Base-by-base conservation (phyloP, 2,797 vertebrate species). In the Gymnothorax reevesii region DNA sequence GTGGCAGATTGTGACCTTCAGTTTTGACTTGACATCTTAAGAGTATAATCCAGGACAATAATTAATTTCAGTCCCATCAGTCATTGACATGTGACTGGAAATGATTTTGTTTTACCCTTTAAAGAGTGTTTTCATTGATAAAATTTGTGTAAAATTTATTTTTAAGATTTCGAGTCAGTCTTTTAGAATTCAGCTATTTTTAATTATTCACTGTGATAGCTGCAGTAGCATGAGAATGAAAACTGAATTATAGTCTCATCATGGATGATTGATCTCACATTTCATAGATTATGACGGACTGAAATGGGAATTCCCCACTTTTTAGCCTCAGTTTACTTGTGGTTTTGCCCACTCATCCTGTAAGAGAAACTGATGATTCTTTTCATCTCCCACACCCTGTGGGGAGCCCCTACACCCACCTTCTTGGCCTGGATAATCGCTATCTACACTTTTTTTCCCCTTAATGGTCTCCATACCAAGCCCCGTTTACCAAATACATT, bases 401-500 rank as follows among this genome's bases (percentile, higher is more conserved):
- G 86, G 69, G 57, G 83, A 84, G 49, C 82, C 79, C 80, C 80
- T 80, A 42, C 42, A 9, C 75, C 49, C 75, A 52, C 5, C 75
- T 79, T 54, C 12, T 52, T 54, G 52, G 42, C n/a, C 75, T 79
- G 75, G 7, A 49, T 54, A 66, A 17, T 33, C 71, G 27, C 62
- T 64, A 57, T 88, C 55, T 89, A 89, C 77, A 2, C 83, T 57
- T 17, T 54, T 42, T 54, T 73, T 59, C 62, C 2, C 6, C 52
- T 87, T 9, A 71, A 57, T 15, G 42, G n/a, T n/a, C 22, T 55
- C 66, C 17, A 25, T 27, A 27, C n/a, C 25, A 20, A 13, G 22
- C 42, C 84, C 52, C 54, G 12, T 54, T 22, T 1, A 42, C 2
- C 15, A 13, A 52, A 77, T 17, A 77, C 17, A 17, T 42, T 52